A percentile compares a stretch with the other conserved stretches of the same genome.
phyloP scores from a whole-genome alignment of 1,140 invertebrate genomes.

The Andrena cerasifolii region DNA sequence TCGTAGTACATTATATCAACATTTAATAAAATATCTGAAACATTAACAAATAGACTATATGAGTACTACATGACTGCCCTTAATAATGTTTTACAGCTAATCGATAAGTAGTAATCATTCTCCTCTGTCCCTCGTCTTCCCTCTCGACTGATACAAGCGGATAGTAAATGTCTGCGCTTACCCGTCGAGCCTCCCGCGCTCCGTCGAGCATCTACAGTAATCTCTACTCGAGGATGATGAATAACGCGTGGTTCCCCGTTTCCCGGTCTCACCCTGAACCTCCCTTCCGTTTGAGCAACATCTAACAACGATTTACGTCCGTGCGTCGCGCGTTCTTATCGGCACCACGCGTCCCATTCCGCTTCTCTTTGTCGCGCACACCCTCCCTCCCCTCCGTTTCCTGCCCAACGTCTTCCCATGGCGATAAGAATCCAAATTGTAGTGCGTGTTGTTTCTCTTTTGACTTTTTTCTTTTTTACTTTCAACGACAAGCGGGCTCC shows the following conservation, averaged over 20 bases:
- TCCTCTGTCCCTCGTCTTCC: not conserved
- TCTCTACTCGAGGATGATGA: not conserved
- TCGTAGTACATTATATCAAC: constrained; percentile 81
- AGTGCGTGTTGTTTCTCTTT: too few species aligned
- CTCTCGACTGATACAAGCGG: constrained; percentile 25
- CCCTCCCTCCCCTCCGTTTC: too few species aligned
- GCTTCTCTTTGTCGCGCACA: too few species aligned
- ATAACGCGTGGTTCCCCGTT: not conserved
- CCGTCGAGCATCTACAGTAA: constrained; percentile 8
- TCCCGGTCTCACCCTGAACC: not conserved
- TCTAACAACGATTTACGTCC: constrained; percentile 7
- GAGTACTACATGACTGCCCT: constrained; percentile 77
- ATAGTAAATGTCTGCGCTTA: constrained; percentile 25
- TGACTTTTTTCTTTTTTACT: constrained; percentile 67
- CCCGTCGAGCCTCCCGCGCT: constrained; percentile 11
- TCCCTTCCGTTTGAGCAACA: constrained; percentile 10
- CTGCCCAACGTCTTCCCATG: not conserved
- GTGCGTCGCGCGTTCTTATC: not conserved
- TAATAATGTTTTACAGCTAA: constrained; percentile 71
- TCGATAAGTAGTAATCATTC: constrained; percentile 66
- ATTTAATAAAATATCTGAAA: constrained; percentile 82
- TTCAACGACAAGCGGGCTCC: constrained; percentile 71
- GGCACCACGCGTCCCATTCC: not conserved
- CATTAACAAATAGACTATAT: constrained; percentile 81
- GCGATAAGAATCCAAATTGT: constrained; percentile 26